Base-by-base conservation (phyloP, 1,140 invertebrate genomes). In the Drosophila sp. region DNA sequence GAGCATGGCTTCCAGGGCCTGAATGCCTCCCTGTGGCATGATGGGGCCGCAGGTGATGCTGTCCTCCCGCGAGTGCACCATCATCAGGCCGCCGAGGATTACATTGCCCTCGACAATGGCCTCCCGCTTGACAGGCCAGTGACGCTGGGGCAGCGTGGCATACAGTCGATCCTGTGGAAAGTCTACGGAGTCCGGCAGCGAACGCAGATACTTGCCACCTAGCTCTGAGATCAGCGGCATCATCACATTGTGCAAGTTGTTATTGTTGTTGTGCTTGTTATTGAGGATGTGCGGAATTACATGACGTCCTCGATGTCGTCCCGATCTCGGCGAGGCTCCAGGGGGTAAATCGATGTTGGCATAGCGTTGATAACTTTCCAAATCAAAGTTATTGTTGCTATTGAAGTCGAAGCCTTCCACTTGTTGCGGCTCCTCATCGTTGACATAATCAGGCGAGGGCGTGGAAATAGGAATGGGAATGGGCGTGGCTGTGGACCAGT, bases 41-140 rank as follows among this genome's bases (percentile, higher is more conserved):
- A 98, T 94, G 0, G 95, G 96, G 0, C 97, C 97, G 81, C 97
- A 98, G 2, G 94, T 96, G 9, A 95, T 93, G 1, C 92, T 92
- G 74, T 96, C 95, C 78, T 97, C 96, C n/a, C 97, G 92, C 78
- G 97, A 96, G 89, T 98, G 97, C 0, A 98, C 95, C 97, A 98
- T 98, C 96, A 98, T 98, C 3, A 98, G 92, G 0, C 97, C 97
- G 3, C 98, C 98, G 0, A 99, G 92, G 0, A 97, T 94, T 0
- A 97, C 91, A 74, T 98, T 95, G 0, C 97, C 97, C 84, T 97
- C 96, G 2, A 98, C 95, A 0, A 96, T 94, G 0, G 97, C 96
- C 78, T 97, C 96, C 54, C 95, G 94, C 80, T 98, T 98, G 2
- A 97, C 94, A 0, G 97, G 97, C 97, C 97, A 98, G 50, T 72